A percentile compares a stretch with the other conserved stretches of the same genome.
Conservation (phyloP, 1,140 invertebrate genomes). For the Bombus turneri region DNA sequence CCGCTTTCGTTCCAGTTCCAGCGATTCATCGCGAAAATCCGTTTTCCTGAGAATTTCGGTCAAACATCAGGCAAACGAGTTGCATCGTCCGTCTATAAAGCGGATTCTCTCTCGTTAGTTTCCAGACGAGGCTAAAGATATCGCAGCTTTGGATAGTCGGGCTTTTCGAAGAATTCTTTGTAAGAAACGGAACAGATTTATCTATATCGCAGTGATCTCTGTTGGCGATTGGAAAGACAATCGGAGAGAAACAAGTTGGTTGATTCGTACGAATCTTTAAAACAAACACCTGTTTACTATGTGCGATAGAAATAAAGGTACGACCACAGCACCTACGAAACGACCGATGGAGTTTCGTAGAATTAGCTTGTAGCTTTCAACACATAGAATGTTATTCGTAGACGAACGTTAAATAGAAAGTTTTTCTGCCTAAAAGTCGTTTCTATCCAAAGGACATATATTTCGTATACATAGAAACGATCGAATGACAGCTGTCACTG, state of each 20-base stretch:
- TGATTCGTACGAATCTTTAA: not conserved
- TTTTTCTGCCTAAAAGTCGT: not conserved
- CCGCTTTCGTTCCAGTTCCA: not conserved
- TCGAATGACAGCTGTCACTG: conserved; percentile 17
- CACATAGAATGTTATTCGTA: not conserved
- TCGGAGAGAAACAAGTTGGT: not conserved
- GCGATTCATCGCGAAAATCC: not conserved
- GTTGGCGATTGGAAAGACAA: not conserved
- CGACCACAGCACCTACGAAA: too few species aligned
- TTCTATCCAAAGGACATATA: not conserved
- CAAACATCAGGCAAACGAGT: not conserved
- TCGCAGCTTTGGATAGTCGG: too few species aligned
- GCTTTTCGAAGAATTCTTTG: too few species aligned
- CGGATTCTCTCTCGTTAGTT: not conserved
- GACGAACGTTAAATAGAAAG: not conserved
- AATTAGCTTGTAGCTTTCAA: too few species aligned
- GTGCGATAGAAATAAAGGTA: not conserved
- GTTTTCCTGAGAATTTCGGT: not conserved
- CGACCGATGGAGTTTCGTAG: too few species aligned
- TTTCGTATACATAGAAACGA: not conserved
- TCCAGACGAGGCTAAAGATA: too few species aligned
- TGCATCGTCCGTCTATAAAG: not conserved
- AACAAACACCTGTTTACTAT: not conserved
- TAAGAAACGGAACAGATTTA: too few species aligned
- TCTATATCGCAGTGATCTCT: not conserved